Evolutionary conservation across 2,888 invertebrate genomes (phyloP), one percentile per base, ranked within the genome.

Genomic region (Antitype chi): DNA sequence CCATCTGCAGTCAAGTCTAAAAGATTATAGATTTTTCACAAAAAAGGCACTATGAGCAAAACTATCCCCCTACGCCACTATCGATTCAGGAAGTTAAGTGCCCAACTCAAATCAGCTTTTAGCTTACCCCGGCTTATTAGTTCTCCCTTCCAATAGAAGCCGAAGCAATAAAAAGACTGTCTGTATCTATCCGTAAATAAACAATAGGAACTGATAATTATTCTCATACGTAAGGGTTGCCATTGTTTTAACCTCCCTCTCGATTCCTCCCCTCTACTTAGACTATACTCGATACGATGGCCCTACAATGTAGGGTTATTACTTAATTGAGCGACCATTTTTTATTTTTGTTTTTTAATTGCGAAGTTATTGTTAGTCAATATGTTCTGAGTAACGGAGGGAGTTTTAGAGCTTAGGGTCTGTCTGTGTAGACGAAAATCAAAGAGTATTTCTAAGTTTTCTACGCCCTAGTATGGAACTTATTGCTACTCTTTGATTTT

Each of bases 161-260:
- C 78, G 72, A 80, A 90, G 91, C 92, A 92, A 92, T 93, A 92
- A 95, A 94, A 94, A 93, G 92, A 92, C 94, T 92, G 91, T 91
- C 91, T 92, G 90, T 89, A 90, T 92, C 90, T 91, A 90, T 91
- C 85, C 80, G 89, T 90, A 91, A 92, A 91, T 91, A 92, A 93
- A 92, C 92, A 92, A 85, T 74, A 92, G 90, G 91, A 93, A 91
- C 93, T 94, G 91, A 95, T 96, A 94, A 95, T 95, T 94, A 95
- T 95, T 93, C 91, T 88, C 89, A 90, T 90, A 89, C 89, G 87
- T 88, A 90, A 90, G 93, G 93, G 93, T 88, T 88, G 87, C 89
- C 89, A 92, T 95, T 95, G 95, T 95, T 95, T 94, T 92, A 93
- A 89, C 91, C 89, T 91, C 92, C 90, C 93, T 87, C 89, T 84